phyloP scores from a whole-genome alignment of 2,113 vertebrate species.

The Prochilodus magdalenae region DNA sequence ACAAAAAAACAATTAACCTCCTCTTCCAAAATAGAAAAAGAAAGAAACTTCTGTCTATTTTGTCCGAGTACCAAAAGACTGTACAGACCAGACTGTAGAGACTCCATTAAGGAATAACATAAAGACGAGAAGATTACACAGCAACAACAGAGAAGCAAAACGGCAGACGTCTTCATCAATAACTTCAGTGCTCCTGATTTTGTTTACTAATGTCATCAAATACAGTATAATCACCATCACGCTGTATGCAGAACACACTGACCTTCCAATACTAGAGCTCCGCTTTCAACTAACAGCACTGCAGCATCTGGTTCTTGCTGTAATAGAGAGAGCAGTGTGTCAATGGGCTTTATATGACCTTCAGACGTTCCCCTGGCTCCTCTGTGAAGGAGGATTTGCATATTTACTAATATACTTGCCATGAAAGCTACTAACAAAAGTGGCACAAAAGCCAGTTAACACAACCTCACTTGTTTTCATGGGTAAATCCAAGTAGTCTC shows the following conservation, averaged over 20 bases:
- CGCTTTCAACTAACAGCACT: conserved; percentile 7
- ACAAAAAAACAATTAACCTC: neutral
- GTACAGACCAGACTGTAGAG: neutral
- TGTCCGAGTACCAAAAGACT: neutral
- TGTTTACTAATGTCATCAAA: neutral
- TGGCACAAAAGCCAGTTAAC: conserved; percentile 32
- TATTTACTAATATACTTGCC: conserved; percentile 55
- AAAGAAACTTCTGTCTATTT: neutral
- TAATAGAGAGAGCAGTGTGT: conserved; percentile 22
- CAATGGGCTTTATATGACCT: conserved; percentile 45
- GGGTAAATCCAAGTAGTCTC: conserved; percentile 36
- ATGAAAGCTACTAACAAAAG: conserved; percentile 33
- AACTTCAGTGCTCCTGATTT: neutral
- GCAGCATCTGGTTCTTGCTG: conserved; percentile 9
- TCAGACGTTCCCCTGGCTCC: conserved; percentile 42
- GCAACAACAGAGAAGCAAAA: neutral
- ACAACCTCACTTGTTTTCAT: conserved; percentile 24
- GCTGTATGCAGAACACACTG: neutral
- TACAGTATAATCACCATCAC: neutral
- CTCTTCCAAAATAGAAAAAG: neutral
- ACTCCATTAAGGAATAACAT: neutral
- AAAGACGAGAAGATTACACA: neutral
- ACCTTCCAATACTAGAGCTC: neutral
- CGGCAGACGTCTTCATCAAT: neutral
- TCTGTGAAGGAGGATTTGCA: conserved; percentile 47